Base-by-base conservation (phyloP, 2,797 vertebrate genomes). In the Neosilurus hyrtlii region DNA sequence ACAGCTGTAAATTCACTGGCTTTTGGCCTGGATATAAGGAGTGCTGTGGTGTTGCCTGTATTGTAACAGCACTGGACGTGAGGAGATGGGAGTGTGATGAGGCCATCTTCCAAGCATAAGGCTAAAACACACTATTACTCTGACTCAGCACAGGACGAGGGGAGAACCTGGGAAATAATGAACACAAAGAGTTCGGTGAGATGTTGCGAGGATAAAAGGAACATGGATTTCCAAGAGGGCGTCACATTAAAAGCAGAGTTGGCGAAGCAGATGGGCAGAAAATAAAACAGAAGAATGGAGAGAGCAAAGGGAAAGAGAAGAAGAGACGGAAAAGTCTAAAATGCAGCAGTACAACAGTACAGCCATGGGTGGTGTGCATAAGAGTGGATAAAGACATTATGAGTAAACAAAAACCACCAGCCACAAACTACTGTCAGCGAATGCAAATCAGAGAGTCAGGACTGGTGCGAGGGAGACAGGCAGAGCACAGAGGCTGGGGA, bases 1-100 rank as follows among this genome's bases (percentile, higher is more conserved):
- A 86, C 85, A 86, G 78, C 82, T 84, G 86, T 49, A 56, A 77
- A 81, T 82, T 81, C 61, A 76, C 77, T 71, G 79, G 82, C 67
- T 30, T 24, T 78, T 37, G 9, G 66, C 82, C 71, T 54, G 63
- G 75, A 76, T 67, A 79, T 84, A 82, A 84, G 72, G 65, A 81
- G 67, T 14, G 35, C 83, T 84, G 79, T 57, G 83, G 80, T 74
- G 70, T 74, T 84, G 71, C 59, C 35, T n/a, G 67, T 52, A 49
- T 11, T 24, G 70, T 86, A 83, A 86, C 81, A 88, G 83, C 81
- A 83, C 43, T 57, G 54, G 75, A 79, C 76, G 52, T 68, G 82
- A 79, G 43, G 80, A 66, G 82, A 73, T 67, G 70, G 63, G 63
- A 57, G 49, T 80, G 79, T 75, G n/a, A 79, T 79, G 65, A 79